Percentiles rank a stretch among this genome's conserved stretches.
phyloP scores from a whole-genome alignment of 2,797 vertebrate species.

The Thaleichthys pacificus region DNA sequence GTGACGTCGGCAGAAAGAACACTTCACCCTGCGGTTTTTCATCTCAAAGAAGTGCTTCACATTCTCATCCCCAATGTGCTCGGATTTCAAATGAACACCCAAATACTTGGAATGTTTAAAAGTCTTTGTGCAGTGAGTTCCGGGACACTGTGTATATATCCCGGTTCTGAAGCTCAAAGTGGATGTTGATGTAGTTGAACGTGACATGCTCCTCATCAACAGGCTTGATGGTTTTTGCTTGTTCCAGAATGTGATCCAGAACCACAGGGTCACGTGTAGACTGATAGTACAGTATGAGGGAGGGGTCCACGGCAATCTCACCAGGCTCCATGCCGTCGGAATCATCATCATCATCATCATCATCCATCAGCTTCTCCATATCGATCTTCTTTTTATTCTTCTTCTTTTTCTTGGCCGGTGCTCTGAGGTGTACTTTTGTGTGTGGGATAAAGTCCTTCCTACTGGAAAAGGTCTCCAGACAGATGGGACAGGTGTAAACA shows the following conservation, averaged over 20 bases:
- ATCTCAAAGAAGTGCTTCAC: conserved; percentile 92
- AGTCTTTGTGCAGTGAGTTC: conserved; percentile 83
- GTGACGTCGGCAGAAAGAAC: conserved; percentile 90
- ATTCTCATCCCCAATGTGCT: conserved; percentile 89
- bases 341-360: conserved; percentile 36
- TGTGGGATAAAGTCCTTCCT: conserved; percentile 90
- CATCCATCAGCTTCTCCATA: conserved; percentile 39
- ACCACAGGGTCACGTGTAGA: conserved; percentile 75
- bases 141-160: conserved; percentile 94
- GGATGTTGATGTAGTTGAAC: conserved; percentile 85
- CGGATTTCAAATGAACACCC: conserved; percentile 91
- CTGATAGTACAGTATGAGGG: conserved; percentile 76
- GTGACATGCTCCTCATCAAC: conserved; percentile 82
- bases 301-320: conserved; percentile 76
- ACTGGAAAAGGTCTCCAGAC: conserved; percentile 82
- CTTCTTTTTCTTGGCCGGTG: conserved; percentile 73
- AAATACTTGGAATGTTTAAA: conserved; percentile 98
- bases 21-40: conserved; percentile 93
- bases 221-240: conserved; percentile 65
- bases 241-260: conserved; percentile 72
- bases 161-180: conserved; percentile 88
- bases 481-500: conserved; percentile 86
- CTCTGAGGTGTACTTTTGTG: conserved; percentile 88
- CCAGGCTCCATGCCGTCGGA: conserved; percentile 70
- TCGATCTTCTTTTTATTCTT: conserved; percentile 73